phyloP scores from a whole-genome alignment of 2,113 vertebrate genomes.

The Brachypodius melanocephalos region DNA sequence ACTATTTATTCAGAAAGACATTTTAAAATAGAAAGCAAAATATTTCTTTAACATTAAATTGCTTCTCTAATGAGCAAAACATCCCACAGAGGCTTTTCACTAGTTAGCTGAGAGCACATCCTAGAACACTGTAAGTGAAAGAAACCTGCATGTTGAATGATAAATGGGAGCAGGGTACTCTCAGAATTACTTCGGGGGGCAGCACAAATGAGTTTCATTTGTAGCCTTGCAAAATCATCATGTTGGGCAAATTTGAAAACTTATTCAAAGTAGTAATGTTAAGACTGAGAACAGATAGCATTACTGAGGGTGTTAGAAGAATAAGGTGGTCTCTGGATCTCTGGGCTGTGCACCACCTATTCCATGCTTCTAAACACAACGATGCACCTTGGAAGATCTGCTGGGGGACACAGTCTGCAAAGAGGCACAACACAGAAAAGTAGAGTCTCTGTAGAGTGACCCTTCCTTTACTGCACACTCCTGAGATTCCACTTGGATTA shows the following conservation, averaged over 20 bases:
- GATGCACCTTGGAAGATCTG: background rate
- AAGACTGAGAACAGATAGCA: background rate
- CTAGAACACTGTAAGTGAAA: background rate
- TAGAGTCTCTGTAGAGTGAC: background rate
- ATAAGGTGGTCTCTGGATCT: background rate
- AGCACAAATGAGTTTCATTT: background rate
- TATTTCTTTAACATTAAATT: conserved; percentile 21
- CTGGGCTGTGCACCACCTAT: background rate
- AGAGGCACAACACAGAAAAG: background rate
- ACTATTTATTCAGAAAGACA: background rate
- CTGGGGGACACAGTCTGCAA: background rate
- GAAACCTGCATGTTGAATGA: background rate
- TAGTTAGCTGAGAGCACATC: background rate
- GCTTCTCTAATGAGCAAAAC: conserved; percentile 33
- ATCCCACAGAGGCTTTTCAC: background rate
- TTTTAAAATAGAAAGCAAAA: conserved; percentile 26
- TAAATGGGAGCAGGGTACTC: background rate
- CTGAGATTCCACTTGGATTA: background rate
- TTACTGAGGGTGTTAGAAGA: background rate
- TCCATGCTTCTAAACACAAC: background rate
- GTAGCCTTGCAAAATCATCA: background rate
- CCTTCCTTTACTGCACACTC: background rate
- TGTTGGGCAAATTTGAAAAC: background rate
- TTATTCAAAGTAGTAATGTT: background rate
- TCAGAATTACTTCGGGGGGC: background rate